phyloP scores from a whole-genome alignment of 2,888 invertebrate genomes.

The Hirtodrosophila trivittata region DNA sequence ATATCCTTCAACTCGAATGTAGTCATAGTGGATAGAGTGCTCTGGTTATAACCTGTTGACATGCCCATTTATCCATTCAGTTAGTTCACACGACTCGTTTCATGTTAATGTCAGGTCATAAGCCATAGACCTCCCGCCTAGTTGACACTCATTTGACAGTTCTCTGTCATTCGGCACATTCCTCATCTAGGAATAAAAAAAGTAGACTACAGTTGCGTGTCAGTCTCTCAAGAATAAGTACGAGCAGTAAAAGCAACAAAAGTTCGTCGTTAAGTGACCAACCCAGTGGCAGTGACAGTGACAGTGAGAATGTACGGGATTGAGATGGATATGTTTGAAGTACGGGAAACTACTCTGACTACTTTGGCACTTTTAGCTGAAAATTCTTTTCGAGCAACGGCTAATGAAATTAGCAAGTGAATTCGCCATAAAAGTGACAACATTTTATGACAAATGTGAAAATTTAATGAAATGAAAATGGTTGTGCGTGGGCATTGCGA shows the following conservation, averaged over 20 bases:
- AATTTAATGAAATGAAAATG: conserved; percentile 36
- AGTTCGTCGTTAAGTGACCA: conserved; percentile 19
- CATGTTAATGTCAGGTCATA: conserved; percentile 66
- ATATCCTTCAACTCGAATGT: not conserved
- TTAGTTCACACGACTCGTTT: conserved; percentile 33
- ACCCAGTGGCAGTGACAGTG: conserved; percentile 43
- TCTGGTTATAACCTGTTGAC: conserved; percentile 53
- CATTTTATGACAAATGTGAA: conserved; percentile 54
- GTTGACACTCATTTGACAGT: conserved; percentile 72
- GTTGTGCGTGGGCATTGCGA: conserved; percentile 10
- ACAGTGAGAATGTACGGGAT: too few relatives aligned
- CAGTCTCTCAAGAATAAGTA: conserved; percentile 5
- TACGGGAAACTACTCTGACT: not conserved
- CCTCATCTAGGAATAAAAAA: conserved; percentile 20
- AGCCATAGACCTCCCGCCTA: conserved; percentile 49
- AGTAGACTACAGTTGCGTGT: conserved; percentile 62
- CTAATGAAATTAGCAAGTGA: conserved; percentile 44
- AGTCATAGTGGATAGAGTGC: not conserved
- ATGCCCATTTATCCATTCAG: conserved; percentile 46
- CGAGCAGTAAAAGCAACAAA: conserved; percentile 19
- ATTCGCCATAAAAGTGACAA: conserved; percentile 37
- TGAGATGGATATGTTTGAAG: conserved; percentile 30
- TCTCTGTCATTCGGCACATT: conserved; percentile 51
- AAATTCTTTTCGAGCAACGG: conserved; percentile 1
- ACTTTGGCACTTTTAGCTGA: not conserved